Evolutionary conservation across 2,888 invertebrate species (phyloP).

Genomic region (Heliconius ismenius): DNA sequence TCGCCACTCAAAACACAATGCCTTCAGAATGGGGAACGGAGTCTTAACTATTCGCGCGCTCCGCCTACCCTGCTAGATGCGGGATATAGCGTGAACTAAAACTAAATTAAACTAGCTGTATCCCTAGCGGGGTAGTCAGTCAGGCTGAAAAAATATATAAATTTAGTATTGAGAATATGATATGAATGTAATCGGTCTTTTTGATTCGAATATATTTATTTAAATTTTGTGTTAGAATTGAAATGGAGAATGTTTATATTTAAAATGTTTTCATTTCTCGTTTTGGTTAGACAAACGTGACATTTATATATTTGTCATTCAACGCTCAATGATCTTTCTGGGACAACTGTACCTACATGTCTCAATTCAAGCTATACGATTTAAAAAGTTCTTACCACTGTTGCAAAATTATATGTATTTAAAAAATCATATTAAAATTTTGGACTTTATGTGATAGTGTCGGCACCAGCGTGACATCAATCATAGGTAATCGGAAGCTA

Average conservation of each 20-base stretch:
- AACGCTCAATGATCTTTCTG: background rate
- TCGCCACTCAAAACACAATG: no score
- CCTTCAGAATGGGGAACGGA: no score
- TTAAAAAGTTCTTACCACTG: background rate
- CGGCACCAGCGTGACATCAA: conserved; percentile 59
- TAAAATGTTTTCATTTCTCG: conserved; percentile 1
- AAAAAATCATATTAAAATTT: conserved; percentile 15
- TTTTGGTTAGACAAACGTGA: background rate
- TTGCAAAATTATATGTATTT: background rate
- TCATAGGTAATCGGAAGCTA: conserved; percentile 77
- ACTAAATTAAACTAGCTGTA: no score
- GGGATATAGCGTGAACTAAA: no score
- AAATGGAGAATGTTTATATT: background rate
- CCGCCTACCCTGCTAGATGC: no score
- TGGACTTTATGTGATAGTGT: conserved; percentile 44
- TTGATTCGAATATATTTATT: background rate
- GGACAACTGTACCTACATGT: background rate
- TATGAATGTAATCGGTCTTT: background rate
- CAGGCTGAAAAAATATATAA: no score
- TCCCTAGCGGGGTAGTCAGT: no score
- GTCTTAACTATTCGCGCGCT: no score
- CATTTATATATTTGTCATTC: background rate
- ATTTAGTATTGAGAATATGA: background rate
- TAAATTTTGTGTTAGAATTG: background rate
- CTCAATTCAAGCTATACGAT: background rate